Base-by-base conservation (phyloP, 2,888 invertebrate species). In the Incurvaria masculella region DNA sequence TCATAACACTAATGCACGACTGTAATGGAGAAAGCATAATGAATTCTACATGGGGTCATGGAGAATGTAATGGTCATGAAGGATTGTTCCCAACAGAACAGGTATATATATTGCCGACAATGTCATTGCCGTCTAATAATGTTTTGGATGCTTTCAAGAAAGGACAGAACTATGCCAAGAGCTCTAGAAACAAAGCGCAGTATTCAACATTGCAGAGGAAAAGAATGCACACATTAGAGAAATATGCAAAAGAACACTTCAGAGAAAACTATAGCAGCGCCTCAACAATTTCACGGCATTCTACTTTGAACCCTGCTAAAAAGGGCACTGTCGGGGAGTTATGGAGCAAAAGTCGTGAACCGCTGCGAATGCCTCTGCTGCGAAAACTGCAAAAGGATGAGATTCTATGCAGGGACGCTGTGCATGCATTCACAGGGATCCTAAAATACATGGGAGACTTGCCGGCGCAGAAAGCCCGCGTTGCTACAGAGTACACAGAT, bases 71-170 rank as follows among this genome's bases (percentile, higher is more conserved):
- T 51, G 84, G 83, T 1, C 79, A 83, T 53, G 79, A 82, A 58
- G 97, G 96, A 0, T 84, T 93, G 58, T 94, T 97, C 69, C 89
- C 92, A 1, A 88, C 90, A 0, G 93, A 94, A 61, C 85, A 85
- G 62, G 88, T 96, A 16, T 91, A 93, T 58, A 88, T 97, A 46
- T 68, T 97, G 53, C 94, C 97, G 4, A 89, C 92, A 1, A 74
- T 94, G 53, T 80, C 83, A 2, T 81, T 84, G 63, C 97, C 97
- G 0, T 81, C 89, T 1, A 68, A 69, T 47, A 79, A 84, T 52
- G 81, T 89, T 53, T 60, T 93, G 54, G 83, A 83, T 54, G 70
- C 83, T 2, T 86, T 85, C 58, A 85, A 84, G 57, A 82, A 81
- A 62, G 83, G 84, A 4, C 79, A 79, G 43, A 64, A 61, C 2